Evolutionary conservation across 2,113 vertebrate genomes (phyloP), one percentile per base, ranked within the genome.

Genomic region (Marmota monax): DNA sequence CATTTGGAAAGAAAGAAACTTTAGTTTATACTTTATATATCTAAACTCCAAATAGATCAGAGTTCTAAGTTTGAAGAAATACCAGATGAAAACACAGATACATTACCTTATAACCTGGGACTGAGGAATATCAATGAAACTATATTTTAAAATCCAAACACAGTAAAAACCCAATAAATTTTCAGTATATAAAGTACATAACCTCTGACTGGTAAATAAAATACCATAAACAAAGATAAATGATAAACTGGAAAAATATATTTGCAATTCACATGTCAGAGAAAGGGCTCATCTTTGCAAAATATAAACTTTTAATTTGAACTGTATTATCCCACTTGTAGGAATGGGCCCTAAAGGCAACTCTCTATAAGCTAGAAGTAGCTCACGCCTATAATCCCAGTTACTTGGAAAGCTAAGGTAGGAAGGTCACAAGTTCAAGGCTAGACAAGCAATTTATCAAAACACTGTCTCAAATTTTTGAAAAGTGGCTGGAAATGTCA

Each of bases 1-100:
- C 29, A 39, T 37, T 73, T 56, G 45, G 65, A 88, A 90, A 69
- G 78, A 94, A 84, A 69, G 10, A 83, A 88, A 42, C 7, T 53
- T 74, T 9, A 3, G 20, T 65, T 87, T 90, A 78, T 90, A 69
- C 37, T 72, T 87, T 90, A 90, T 90, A 69, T 32, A 23, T 18
- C n/a, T 34, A 56, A 53, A 69, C 25, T 86, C 67, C 56, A 82
- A 86, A 67, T 56, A 91, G 73, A 42, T 45, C 11, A 90, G 58
- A 70, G 16, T 63, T 84, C 10, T 53, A 94, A 56, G 76, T 77
- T 77, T 94, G 70, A 92, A 83, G 61, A 94, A 91, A 88, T 51
- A 88, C 27, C 9, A 77, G 34, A 61, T 61, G 39, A 77, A 94
- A 87, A 83, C n/a, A n/a, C 69, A n/a, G 39, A 22, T 94, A 63